Conservation (phyloP, 2,797 vertebrate genomes). For the Arremon brunneinucha region DNA sequence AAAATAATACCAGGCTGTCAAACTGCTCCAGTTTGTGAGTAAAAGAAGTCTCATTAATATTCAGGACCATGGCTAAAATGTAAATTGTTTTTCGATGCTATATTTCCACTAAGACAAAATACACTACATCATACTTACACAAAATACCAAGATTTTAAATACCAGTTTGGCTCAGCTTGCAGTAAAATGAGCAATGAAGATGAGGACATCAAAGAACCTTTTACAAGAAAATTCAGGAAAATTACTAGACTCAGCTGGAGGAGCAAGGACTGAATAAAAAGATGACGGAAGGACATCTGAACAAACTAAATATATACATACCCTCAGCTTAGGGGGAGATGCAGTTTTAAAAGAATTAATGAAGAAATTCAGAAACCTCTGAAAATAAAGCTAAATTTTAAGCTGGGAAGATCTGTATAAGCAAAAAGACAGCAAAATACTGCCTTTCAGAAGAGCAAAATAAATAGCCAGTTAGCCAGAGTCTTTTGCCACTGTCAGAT, state of each 20-base stretch:
- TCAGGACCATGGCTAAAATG: constrained; percentile 42
- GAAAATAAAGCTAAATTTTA: constrained; percentile 7
- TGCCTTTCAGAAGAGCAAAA: neutral
- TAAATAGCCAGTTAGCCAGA: neutral
- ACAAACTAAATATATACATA: constrained; percentile 1
- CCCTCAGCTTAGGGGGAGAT: neutral
- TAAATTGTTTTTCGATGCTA: constrained; percentile 35
- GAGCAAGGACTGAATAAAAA: neutral
- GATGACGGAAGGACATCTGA: constrained; percentile 26
- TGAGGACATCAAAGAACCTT: constrained; percentile 28
- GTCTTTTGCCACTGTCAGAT: neutral
- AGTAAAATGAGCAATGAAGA: constrained; percentile 37
- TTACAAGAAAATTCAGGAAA: constrained; percentile 27
- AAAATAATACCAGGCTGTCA: constrained; percentile 62
- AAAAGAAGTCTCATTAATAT: constrained; percentile 38
- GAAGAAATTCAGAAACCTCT: neutral
- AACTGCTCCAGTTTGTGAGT: constrained; percentile 43
- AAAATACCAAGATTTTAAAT: constrained; percentile 46
- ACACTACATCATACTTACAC: constrained; percentile 14
- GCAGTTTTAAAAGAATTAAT: neutral
- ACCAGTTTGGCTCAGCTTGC: constrained; percentile 11
- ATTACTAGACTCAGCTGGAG: constrained; percentile 34
- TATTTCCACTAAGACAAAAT: constrained; percentile 41
- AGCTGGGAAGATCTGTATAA: neutral
- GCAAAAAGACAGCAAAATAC: neutral